Base-by-base conservation (phyloP, 1,140 invertebrate genomes). In the Caenorhabditis brenneri region DNA sequence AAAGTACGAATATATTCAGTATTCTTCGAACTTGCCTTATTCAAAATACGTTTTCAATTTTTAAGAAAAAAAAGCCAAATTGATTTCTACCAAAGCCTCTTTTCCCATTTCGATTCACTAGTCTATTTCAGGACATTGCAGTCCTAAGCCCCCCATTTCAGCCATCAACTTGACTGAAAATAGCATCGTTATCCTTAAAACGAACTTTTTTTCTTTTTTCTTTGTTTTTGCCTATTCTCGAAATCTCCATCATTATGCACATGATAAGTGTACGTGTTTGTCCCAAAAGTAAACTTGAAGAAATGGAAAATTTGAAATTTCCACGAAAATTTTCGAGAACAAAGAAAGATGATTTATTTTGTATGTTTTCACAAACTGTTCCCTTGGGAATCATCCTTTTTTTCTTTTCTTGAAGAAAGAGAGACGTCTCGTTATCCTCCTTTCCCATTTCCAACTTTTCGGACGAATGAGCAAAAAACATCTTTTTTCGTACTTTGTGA, bases 281-380 rank as follows among this genome's bases (percentile, higher is more conserved):
- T 65, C 31, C 58, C 31, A 65, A 55, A 55, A 55, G 53, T 55
- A 55, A 55, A 19, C 6, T 10, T 6, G 24, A 29, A 29, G 6
- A 27, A 51, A n/a, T 19, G 27, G 24, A 55, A 55, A 27, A 29
- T 55, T 55, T 15, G 22, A 55, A n/a, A n/a, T n/a, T n/a, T n/a
- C n/a, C n/a, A n/a, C n/a, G 10, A 27, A 55, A 55, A 58, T 29
- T 29, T 58, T 58, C 53, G 24, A 65, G 58, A 65, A 65, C 58
- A 65, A 65, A 65, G 58, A 65, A 33, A 65, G 29, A 65, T 65
- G 58, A 65, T 65, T 65, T 65, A 65, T 65, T 55, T 2, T 60
- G 29, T 60, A 29, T 58, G 53, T 60, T 65, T 65, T 65, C 58
- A 65, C 58, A 33, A 55, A 55, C 29, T 19, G 31, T 19, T 65